Conservation (phyloP, 2,113 vertebrate genomes). For the Bubo bubo region DNA sequence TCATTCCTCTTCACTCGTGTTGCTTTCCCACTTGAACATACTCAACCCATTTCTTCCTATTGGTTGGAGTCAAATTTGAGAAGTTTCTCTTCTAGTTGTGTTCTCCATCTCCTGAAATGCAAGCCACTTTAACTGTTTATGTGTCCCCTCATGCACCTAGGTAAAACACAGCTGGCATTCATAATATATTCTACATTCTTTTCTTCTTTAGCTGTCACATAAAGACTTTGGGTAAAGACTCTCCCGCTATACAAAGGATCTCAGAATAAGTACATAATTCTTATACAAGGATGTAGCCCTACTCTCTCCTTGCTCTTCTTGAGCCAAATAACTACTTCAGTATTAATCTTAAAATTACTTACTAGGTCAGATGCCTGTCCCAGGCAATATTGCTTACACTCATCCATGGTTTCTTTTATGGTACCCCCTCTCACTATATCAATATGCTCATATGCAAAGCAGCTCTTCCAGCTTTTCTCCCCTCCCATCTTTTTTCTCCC, state of each 20-base stretch:
- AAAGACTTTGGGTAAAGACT: not conserved
- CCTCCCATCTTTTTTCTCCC: not conserved
- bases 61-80: not conserved
- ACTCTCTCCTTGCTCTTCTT: not conserved
- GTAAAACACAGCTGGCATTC: not conserved
- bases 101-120: not conserved
- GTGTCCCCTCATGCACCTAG: not conserved
- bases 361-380: not conserved
- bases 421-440: not conserved
- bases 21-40: not conserved
- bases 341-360: not conserved
- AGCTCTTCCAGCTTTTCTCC: not conserved
- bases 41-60: not conserved
- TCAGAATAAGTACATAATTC: not conserved
- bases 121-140: not conserved
- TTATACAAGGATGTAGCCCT: not conserved
- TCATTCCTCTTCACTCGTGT: not conserved
- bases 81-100: not conserved
- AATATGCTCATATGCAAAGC: not conserved
- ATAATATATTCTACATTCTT: not conserved
- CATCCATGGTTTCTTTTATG: not conserved
- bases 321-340: not conserved
- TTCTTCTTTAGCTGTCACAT: not conserved
- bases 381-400: not conserved
- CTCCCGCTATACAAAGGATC: not conserved